Base-by-base conservation (phyloP, 2,113 vertebrate genomes). In the Fulica atra region DNA sequence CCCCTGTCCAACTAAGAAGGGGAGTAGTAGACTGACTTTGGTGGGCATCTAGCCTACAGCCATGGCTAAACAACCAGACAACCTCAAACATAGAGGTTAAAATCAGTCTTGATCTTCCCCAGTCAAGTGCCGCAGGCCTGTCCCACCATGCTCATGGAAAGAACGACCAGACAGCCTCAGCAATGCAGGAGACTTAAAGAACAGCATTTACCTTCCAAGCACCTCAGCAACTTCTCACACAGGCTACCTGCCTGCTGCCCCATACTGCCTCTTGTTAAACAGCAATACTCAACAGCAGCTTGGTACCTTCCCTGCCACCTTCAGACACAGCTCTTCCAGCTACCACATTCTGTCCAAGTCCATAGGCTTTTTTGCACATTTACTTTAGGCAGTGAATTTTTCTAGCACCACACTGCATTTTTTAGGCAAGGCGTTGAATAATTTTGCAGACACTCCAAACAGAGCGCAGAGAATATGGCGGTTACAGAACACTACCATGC, bases 171-270 rank as follows among this genome's bases (percentile, higher is more conserved):
- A 31, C 8, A 33, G 35, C 11, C 36, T 29, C 86, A 38, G 59
- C 35, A 73, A n/a, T 0, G 0, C 4, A 35, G 16, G 38, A 56
- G 33, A n/a, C 54, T 33, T 33, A 3, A 68, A 48, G 16, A 68
- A 13, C 33, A 88, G 46, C 36, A 28, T 6, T 15, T 13, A 3
- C 3, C 13, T 54, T 29, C 23, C n/a, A 48, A 56, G 65, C 8
- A 29, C 24, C 33, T 48, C 60, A 40, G 59, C 18, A 68, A 25
- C 20, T 48, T 51, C 26, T 35, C 8, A 6, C 1, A 11, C 33
- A 53, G 29, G 29, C 20, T 15, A 7, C 29, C 66, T 48, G 5
- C 18, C 61, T 16, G 17, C 46, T 8, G 36, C n/a, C 17, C 42
- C 21, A 20, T 36, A n/a, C 3, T 7, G 17, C 35, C 11, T 15